Evolutionary conservation across 2,113 vertebrate genomes (phyloP), one percentile per base, ranked within the genome.

Genomic region (Apaloderma vittatum): DNA sequence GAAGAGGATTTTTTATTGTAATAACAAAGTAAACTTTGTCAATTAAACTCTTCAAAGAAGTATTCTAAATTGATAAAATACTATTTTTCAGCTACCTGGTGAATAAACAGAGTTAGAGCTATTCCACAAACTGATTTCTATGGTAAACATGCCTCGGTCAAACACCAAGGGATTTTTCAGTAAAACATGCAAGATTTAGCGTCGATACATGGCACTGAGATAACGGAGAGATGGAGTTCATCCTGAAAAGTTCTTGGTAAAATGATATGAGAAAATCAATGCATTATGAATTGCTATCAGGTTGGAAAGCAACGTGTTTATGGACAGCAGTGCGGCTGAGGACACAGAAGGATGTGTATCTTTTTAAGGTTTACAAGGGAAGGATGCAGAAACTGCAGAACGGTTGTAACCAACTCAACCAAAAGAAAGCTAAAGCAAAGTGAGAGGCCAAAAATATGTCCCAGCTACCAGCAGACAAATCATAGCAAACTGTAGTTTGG

Each of bases 351-450:
- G 15, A 40, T 30, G 3, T 43, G 12, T 34, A 21, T 4, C 46
- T 6, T 4, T 61, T 86, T 70, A 54, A 2, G 2, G 85, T 87
- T 67, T 17, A 40, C 19, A 67, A 43, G 3, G 3, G 6, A 2
- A 54, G 3, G 20, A 36, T 55, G 21, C 15, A 83, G 6, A 80
- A 45, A 29, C 14, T 49, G 4, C 22, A 61, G 20, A 70, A 43
- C 30, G 5, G 1, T 30, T 34, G 23, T 16, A n/a, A 51, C 1
- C 2, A 62, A 36, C 4, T 1, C 8, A 66, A 75, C 1, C 0
- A 32, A 55, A 68, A 66, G 26, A 72, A 55, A 45, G 1, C 3
- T 46, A 34, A 59, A 67, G 2, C 3, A 59, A 43, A 78, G 61
- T 3, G 2, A 76, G 40, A 73, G 6, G 5, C 4, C 11, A 71